Conservation (phyloP, 2,888 invertebrate genomes). For the Orchestes rusci region DNA sequence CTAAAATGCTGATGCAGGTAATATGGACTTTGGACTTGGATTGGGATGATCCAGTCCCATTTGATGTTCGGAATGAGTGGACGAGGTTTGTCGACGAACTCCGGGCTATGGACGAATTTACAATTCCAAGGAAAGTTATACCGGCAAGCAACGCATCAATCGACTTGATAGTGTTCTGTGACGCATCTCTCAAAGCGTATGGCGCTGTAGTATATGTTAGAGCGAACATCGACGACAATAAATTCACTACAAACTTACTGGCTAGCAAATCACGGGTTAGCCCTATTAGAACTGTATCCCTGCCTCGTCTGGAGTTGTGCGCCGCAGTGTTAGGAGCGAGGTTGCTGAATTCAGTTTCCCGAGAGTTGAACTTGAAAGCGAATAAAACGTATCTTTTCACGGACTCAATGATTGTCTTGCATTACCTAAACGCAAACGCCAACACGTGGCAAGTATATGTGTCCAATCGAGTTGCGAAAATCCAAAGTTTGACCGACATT, state of each 20-base stretch:
- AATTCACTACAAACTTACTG: background rate
- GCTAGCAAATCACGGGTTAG: background rate
- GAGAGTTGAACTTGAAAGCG: background rate
- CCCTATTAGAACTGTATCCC: background rate
- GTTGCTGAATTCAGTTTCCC: background rate
- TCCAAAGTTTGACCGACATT: too few relatives aligned
- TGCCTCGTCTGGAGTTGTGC: background rate
- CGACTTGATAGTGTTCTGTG: background rate
- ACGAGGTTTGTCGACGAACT: background rate
- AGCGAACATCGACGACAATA: background rate
- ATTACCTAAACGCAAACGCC: too few relatives aligned
- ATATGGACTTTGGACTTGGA: background rate
- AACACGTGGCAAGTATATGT: too few relatives aligned
- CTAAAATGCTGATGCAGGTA: slow-evolving; percentile 1
- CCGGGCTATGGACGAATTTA: background rate
- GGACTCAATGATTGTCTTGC: too few relatives aligned
- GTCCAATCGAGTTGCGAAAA: too few relatives aligned
- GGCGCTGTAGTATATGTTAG: background rate
- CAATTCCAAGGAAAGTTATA: background rate
- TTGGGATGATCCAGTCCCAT: background rate
- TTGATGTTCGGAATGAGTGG: background rate
- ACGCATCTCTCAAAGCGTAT: background rate
- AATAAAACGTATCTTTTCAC: too few relatives aligned
- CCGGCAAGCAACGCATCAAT: background rate
- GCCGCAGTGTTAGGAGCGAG: background rate